A percentile compares a stretch with the other conserved stretches of the same genome.
These are phyloP conservation scores for Lota lota DNA, from an alignment of 2,113 vertebrate genomes.

Conservation along the genomic window DNA sequence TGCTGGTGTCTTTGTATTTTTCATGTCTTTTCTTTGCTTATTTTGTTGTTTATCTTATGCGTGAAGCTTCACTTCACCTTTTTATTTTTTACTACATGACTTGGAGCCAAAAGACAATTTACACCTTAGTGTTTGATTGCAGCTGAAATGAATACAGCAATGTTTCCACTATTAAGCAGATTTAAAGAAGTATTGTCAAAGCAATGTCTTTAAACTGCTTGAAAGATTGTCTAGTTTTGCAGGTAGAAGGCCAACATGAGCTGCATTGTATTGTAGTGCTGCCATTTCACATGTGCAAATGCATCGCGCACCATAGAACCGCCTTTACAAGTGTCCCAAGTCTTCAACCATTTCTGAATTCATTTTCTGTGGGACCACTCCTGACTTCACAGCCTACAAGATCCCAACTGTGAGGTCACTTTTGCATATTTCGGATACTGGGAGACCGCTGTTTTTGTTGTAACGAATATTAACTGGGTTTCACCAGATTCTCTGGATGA, in stretches of 20 bases:
- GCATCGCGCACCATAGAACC: not conserved
- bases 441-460: not conserved
- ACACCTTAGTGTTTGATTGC: constrained; percentile 44
- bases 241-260: constrained; percentile 18
- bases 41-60: constrained; percentile 32
- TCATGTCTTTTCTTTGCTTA: constrained; percentile 35
- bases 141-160: no score
- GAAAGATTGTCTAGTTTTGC: constrained; percentile 21
- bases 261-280: not conserved
- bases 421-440: not conserved
- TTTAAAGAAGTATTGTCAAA: constrained; percentile 19
- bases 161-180: no score
- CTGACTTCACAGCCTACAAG: not conserved
- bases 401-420: not conserved
- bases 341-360: not conserved
- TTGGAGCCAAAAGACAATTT: constrained; percentile 41
- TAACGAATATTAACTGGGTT: not conserved
- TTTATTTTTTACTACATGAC: constrained; percentile 26
- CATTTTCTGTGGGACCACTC: not conserved
- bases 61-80: constrained; percentile 23
- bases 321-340: not conserved
- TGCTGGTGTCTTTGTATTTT: no score
- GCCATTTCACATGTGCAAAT: not conserved
- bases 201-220: constrained; percentile 19
- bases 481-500: not conserved